These are phyloP conservation scores for Steinernema feltiae DNA, from an alignment of 1,140 invertebrate genomes.

Conservation along the genomic window DNA sequence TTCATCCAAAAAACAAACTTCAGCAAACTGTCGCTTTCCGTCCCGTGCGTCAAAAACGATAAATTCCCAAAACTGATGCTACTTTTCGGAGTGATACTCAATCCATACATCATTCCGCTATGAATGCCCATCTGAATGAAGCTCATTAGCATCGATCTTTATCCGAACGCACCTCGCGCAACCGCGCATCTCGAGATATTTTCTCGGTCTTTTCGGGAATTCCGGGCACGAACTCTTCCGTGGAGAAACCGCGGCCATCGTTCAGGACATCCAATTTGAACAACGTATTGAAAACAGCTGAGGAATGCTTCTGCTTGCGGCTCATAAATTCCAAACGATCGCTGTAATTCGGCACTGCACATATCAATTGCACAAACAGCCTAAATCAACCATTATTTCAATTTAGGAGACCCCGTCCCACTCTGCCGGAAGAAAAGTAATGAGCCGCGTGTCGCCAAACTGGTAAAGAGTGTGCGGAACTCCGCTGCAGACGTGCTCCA, in stretches of 20 bases:
- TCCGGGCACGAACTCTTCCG: neutral
- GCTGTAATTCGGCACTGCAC: neutral
- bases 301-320: slow-evolving; percentile 4
- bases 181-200: neutral
- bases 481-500: neutral
- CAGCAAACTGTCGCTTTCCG: neutral
- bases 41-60: neutral
- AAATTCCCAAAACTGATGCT: neutral
- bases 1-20: slow-evolving; percentile 7
- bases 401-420: neutral
- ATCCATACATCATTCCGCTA: neutral
- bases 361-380: neutral
- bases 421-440: neutral
- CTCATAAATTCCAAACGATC: slow-evolving; percentile 9
- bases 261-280: slow-evolving; percentile 3
- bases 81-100: neutral
- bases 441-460: neutral
- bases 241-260: neutral
- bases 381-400: neutral
- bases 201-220: neutral
- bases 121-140: neutral
- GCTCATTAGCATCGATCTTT: slow-evolving; percentile 6
- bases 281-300: neutral
- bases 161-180: no score
- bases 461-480: neutral